Percentiles rank a stretch among this genome's conserved stretches.
Evolutionary conservation across 2,113 vertebrate species (phyloP).

Genomic region (Caracal caracal): DNA sequence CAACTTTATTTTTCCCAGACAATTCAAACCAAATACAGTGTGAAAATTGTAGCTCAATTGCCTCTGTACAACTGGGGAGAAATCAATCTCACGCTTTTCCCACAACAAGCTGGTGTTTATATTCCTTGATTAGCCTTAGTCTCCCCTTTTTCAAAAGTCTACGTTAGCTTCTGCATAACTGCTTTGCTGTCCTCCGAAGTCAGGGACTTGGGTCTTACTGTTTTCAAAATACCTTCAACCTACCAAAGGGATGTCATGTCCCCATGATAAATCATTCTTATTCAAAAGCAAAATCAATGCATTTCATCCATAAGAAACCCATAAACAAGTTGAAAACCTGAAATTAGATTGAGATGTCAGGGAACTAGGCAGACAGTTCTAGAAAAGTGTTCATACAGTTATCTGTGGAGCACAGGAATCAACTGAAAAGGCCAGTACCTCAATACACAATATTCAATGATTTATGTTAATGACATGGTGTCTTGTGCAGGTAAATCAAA

Average conservation of each 20-base stretch:
- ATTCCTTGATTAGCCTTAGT: not conserved
- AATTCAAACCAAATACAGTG: conserved; percentile 42
- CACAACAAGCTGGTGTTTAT: not conserved
- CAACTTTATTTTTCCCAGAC: conserved; percentile 51
- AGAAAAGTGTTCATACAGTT: not conserved
- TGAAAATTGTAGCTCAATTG: conserved; percentile 42
- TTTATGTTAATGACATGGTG: not conserved
- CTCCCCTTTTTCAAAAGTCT: not conserved
- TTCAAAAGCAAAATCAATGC: not conserved
- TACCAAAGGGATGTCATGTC: not conserved
- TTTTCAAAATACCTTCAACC: not conserved
- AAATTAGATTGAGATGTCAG: not conserved
- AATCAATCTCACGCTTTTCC: conserved; percentile 31
- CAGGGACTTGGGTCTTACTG: not conserved
- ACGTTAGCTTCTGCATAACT: not conserved
- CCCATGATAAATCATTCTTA: not conserved
- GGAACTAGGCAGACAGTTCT: not conserved
- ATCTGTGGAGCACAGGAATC: not conserved
- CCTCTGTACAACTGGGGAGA: not conserved
- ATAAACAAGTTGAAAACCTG: not conserved
- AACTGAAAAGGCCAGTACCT: not conserved
- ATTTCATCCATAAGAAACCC: not conserved
- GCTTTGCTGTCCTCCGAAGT: not conserved
- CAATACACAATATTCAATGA: not conserved
- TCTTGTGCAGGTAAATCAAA: not conserved